Evolutionary conservation across 2,113 vertebrate species (phyloP), one percentile per base, ranked within the genome.

Genomic region (Pheucticus melanocephalus): DNA sequence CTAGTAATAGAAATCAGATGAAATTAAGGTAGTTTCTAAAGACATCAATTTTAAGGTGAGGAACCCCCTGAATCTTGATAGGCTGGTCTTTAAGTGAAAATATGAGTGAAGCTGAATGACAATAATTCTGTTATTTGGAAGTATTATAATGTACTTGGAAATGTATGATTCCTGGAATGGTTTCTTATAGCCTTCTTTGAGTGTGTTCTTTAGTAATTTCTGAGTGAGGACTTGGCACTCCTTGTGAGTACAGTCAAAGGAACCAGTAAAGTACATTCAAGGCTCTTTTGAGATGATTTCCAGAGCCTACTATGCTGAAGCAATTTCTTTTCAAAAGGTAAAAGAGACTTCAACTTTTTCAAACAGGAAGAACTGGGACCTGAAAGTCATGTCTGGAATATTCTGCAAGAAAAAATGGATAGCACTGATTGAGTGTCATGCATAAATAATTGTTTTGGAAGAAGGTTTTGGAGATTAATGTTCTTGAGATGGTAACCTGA

Each of bases 1-100:
- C 64, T 83, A 31, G 63, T 72, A 96, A 95, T 56, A 82, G 82
- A 80, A 94, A 90, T 93, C 75, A 96, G 85, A 78, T 95, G 82
- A 93, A 96, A 77, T 28, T 1, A 83, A 77, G 19, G 14, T 71
- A 60, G 25, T 68, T 88, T 86, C 78, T 86, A 75, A 88, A 90
- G 45, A 64, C 25, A 21, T 77, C 28, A 83, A 53, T 23, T 39
- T 54, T 64, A 81, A 69, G 56, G 39, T 28, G 53, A 94, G 77
- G 54, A 90, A 70, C 40, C 7, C 57, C 69, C 40, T 71, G 47
- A 91, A 80, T 65, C n/a, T 69, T 40, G 75, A 60, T 57, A 64
- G 9, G 11, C 31, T 66, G 33, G 21, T 90, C 60, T 88, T 86
- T 80, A 86, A 94, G 75, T 71, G 71, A 95, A 76, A 96, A 78